Evolutionary conservation across 1,140 invertebrate genomes (phyloP).

Genomic region (Drosophila nebulosa): DNA sequence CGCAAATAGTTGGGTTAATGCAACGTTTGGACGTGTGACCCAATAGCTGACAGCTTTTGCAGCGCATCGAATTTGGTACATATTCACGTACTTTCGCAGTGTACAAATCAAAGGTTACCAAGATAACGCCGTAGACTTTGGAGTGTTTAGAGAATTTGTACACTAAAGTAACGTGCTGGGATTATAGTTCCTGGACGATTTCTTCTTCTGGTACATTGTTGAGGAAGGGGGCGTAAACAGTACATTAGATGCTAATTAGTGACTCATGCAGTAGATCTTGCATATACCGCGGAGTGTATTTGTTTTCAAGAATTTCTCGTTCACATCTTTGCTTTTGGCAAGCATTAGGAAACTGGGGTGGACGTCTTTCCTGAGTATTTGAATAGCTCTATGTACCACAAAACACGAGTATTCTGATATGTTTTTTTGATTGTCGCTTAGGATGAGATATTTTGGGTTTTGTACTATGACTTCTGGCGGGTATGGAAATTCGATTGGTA

Average conservation of each 20-base stretch:
- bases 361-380: too few species aligned
- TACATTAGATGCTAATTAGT: not conserved
- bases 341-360: too few species aligned
- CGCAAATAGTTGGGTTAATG: not conserved
- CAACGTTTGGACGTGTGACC: too few species aligned
- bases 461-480: too few species aligned
- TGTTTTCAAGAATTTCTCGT: slow-evolving; percentile 4
- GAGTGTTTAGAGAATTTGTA: not conserved
- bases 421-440: too few species aligned
- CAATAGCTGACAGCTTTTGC: too few species aligned
- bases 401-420: too few species aligned
- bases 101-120: too few species aligned
- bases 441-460: too few species aligned
- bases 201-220: slow-evolving; percentile 14
- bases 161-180: not conserved
- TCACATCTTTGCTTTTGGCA: not conserved
- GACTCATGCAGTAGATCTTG: slow-evolving; percentile 11
- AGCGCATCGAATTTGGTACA: too few species aligned
- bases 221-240: slow-evolving; percentile 1
- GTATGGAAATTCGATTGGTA: slow-evolving; percentile 5
- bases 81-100: not conserved
- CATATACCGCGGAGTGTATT: slow-evolving; percentile 1
- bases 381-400: too few species aligned
- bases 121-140: too few species aligned
- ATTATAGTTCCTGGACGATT: slow-evolving; percentile 1